Evolutionary conservation across 2,113 vertebrate genomes (phyloP), one percentile per base, ranked within the genome.

Genomic region (Pseudolaguvia tuberculata): DNA sequence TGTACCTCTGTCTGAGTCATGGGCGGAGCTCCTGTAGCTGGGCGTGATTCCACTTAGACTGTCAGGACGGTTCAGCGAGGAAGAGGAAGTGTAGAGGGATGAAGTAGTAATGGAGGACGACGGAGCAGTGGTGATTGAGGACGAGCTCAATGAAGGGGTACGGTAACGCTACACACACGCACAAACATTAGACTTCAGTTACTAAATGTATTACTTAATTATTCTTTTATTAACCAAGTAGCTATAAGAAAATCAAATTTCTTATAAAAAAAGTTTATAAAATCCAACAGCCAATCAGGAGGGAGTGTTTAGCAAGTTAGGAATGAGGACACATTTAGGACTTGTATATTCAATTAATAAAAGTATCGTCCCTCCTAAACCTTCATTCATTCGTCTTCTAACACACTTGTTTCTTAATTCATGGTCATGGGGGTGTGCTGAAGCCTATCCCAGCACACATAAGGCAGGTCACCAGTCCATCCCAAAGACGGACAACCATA

Each of bases 1-100:
- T 18, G 81, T 90, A 97, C 96, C 97, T 93, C 93, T 94, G 79
- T 97, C 95, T n/a, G 88, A 86, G 70, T 98, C 96, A 73, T 94
- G 94, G 84, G 92, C 89, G 71, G 91, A 90, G 42, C 95, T 91
- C 81, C 94, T 93, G 14, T 98, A 99, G 75, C 92, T 92, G 73
- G 96, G 96, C 76, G 94, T 95, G 91, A 99, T 92, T 78, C 96
- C 96, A 76, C 90, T 89, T 82, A 95, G 89, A 84, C 92, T 94
- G 85, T 93, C 94, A 83, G 93, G 93, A 83, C 93, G 88, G 82
- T 91, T 93, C 70, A 92, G 74, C 13, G 92, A 89, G 88, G 91
- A 91, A 18, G 92, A 89, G 84, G 92, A 87, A 85, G 90, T 69
- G 74, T 91, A 93, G 31, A 92, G 83, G 48, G 92, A 92, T 63